Evolutionary conservation across 1,140 invertebrate species (phyloP), one percentile per base, ranked within the genome.

Genomic region (Neoseiulus cucumeris): DNA sequence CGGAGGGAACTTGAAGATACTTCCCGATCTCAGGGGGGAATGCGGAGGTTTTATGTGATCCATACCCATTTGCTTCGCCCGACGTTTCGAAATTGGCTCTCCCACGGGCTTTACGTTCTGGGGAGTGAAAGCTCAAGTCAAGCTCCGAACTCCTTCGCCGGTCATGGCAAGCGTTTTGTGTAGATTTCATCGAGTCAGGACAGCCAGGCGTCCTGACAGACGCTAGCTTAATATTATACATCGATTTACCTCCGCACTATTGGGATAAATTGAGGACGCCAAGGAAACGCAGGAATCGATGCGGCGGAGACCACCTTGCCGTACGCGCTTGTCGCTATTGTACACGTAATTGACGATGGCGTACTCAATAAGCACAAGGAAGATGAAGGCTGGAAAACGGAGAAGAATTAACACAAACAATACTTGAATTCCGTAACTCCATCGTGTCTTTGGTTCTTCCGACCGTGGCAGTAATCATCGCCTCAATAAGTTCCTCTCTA

Each of bases 291-390:
- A 59, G 12, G 51, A 59, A 59, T 59, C 51, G 14, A 59, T 33
- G 33, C 51, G 51, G 17, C 51, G 14, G 6, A 59, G 22, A 9
- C 51, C 51, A 20, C 51, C 51, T 33, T 59, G 51, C 51, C 51
- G 51, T 17, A 59, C 64, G 14, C 69, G 66, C 51, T 70, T 70
- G 17, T 68, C 67, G 41, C 68, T 70, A 42, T 69, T 51, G 30
- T 69, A 71, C 25, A 89, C 89, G 0, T 85, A 88, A 72, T 90
- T 91, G 4, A 90, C 87, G 69, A 89, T 86, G n/a, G 87, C 87
- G 73, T 90, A 91, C 70, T 91, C 87, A 1, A 90, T 83, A 73
- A 91, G 80, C 4, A 86, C 86, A 17, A 85, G 83, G 72, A 90
- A 90, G 45, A 90, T 85, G 71, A 90, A 89, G 66, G 83, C 82